Conservation (phyloP, 2,113 vertebrate genomes). For the Charadrius vociferus region DNA sequence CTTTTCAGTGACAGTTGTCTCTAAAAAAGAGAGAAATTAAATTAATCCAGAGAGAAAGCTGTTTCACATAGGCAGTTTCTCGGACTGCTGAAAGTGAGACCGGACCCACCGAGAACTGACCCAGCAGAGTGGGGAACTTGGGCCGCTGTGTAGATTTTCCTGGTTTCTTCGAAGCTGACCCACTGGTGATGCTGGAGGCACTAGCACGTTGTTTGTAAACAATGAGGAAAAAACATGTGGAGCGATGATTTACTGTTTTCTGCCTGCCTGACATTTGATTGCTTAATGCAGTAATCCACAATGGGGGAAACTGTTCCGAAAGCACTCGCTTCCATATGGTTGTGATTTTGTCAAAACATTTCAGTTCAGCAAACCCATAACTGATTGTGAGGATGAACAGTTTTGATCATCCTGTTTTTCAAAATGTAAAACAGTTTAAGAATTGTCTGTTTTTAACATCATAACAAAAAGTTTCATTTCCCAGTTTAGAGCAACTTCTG, state of each 20-base stretch:
- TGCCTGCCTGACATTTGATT: slow-evolving; percentile 1
- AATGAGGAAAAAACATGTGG: background rate
- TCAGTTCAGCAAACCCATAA: background rate
- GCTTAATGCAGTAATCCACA: slow-evolving; percentile 2
- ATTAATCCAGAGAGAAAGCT: background rate
- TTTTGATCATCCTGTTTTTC: slow-evolving; percentile 49
- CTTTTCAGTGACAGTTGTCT: background rate
- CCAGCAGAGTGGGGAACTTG: background rate
- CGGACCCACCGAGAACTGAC: background rate
- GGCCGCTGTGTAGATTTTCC: background rate
- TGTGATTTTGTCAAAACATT: slow-evolving; percentile 60
- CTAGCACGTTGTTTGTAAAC: slow-evolving; percentile 1
- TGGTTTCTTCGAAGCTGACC: background rate
- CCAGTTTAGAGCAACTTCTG: slow-evolving; percentile 49
- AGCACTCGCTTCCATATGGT: background rate
- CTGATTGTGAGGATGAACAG: slow-evolving; percentile 35
- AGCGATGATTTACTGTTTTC: slow-evolving; percentile 15
- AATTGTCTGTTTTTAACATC: slow-evolving; percentile 50
- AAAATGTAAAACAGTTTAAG: slow-evolving; percentile 43
- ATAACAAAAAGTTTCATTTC: slow-evolving; percentile 57
- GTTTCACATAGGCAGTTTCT: background rate
- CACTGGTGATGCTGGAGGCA: background rate
- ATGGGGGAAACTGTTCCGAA: background rate
- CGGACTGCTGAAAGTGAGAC: background rate
- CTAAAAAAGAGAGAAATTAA: background rate